These are phyloP conservation scores for Pteria penguin DNA, from an alignment of 2,888 invertebrate genomes.

Conservation along the genomic window DNA sequence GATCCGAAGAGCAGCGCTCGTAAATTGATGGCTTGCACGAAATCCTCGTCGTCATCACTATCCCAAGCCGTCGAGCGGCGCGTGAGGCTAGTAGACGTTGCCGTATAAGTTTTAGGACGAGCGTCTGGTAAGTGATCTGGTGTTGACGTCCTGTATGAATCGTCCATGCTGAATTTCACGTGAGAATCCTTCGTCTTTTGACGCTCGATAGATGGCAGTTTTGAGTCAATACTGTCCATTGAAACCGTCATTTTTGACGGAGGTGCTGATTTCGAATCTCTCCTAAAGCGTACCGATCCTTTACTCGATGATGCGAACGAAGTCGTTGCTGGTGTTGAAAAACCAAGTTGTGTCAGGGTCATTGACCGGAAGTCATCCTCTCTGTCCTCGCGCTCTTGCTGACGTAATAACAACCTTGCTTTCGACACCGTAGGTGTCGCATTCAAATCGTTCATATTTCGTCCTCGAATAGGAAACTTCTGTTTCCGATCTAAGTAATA, in stretches of 20 bases:
- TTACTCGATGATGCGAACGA: slow-evolving; percentile 40
- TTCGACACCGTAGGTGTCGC: slow-evolving; percentile 65
- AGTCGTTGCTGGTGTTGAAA: slow-evolving; percentile 51
- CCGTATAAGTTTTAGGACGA: slow-evolving; percentile 49
- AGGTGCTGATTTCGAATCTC: slow-evolving; percentile 60
- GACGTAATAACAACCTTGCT: slow-evolving; percentile 61
- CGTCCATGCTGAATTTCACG: slow-evolving; percentile 55
- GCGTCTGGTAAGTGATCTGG: slow-evolving; percentile 34
- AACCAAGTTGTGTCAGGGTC: slow-evolving; percentile 35
- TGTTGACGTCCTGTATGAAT: slow-evolving; percentile 42
- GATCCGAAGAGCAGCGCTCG: slow-evolving; percentile 61
- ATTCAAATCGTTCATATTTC: slow-evolving; percentile 59
- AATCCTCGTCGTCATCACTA: slow-evolving; percentile 57
- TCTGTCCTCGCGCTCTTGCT: slow-evolving; percentile 48
- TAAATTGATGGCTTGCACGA: slow-evolving; percentile 63
- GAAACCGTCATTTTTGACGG: slow-evolving; percentile 40
- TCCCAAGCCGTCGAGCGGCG: slow-evolving; percentile 49
- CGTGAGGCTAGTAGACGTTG: slow-evolving; percentile 46
- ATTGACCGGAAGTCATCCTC: slow-evolving; percentile 47
- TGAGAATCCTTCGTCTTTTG: slow-evolving; percentile 51
- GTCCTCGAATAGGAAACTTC: slow-evolving; percentile 61
- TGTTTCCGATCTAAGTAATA: slow-evolving; percentile 67
- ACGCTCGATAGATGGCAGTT: slow-evolving; percentile 49
- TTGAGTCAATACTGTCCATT: slow-evolving; percentile 22
- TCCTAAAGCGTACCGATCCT: slow-evolving; percentile 35